A percentile compares a stretch with the other conserved stretches of the same genome.
phyloP scores from a whole-genome alignment of 2,888 invertebrate genomes.

The Pandemis corylana region DNA sequence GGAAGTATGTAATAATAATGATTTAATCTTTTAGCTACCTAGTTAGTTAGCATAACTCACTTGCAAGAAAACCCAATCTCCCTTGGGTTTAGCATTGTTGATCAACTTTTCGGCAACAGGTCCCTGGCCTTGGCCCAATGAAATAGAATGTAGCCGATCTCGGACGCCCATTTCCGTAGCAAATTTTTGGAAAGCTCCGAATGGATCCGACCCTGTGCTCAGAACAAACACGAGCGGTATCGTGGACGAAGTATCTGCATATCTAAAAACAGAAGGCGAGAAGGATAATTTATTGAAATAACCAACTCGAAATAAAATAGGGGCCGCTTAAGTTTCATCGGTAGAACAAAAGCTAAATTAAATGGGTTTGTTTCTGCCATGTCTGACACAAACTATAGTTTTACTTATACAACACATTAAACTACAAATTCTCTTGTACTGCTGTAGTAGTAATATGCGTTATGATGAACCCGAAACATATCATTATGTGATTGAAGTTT shows the following conservation, averaged over 20 bases:
- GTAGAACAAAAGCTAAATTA: too few relatives aligned
- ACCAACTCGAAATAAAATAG: too few relatives aligned
- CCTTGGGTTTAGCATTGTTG: slow-evolving; percentile 87
- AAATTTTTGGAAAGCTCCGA: slow-evolving; percentile 92
- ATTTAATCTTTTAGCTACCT: too few relatives aligned
- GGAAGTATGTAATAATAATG: too few relatives aligned
- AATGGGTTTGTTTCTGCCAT: too few relatives aligned
- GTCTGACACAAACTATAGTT: too few relatives aligned
- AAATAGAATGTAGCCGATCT: slow-evolving; percentile 91
- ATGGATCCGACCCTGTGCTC: slow-evolving; percentile 95
- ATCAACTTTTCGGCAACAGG: slow-evolving; percentile 94
- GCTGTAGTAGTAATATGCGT: too few relatives aligned
- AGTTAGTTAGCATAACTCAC: slow-evolving; percentile 68
- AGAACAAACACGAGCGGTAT: slow-evolving; percentile 94
- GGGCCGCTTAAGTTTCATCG: too few relatives aligned
- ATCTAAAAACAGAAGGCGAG: slow-evolving; percentile 78
- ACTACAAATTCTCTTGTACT: too few relatives aligned
- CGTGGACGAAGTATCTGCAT: slow-evolving; percentile 87
- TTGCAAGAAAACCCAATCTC: slow-evolving; percentile 96
- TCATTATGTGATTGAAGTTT: too few relatives aligned
- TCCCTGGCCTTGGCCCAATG: slow-evolving; percentile 95
- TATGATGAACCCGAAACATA: too few relatives aligned
- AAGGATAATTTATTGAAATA: not conserved
- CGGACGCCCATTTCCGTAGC: slow-evolving; percentile 90
- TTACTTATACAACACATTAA: too few relatives aligned